Evolutionary conservation across 1,140 invertebrate species (phyloP).

Genomic region (Papilio helenus): DNA sequence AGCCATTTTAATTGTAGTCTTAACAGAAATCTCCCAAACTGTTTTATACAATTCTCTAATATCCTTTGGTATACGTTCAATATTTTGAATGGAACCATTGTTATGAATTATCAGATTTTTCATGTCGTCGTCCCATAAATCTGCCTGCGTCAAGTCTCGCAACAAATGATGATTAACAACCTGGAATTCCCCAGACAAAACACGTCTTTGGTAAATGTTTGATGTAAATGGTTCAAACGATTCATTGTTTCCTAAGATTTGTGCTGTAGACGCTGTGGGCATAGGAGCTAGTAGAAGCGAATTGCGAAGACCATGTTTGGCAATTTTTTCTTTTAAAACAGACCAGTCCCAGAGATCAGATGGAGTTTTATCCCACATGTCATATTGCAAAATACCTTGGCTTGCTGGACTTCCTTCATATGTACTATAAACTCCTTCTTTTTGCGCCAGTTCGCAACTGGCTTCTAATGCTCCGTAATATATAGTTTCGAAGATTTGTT

Average conservation of each 20-base stretch:
- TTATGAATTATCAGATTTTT: slow-evolving; percentile 96
- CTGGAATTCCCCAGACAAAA: slow-evolving; percentile 95
- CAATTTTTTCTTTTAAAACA: slow-evolving; percentile 93
- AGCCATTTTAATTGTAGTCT: slow-evolving; percentile 97
- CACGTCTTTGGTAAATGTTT: slow-evolving; percentile 97
- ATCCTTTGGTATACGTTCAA: slow-evolving; percentile 94
- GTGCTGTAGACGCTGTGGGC: slow-evolving; percentile 99
- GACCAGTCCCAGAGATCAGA: slow-evolving; percentile 96
- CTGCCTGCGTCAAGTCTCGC: slow-evolving; percentile 94
- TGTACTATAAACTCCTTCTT: slow-evolving; percentile 94
- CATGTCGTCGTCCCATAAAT: slow-evolving; percentile 98
- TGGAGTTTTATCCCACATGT: slow-evolving; percentile 98
- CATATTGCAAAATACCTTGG: slow-evolving; percentile 98
- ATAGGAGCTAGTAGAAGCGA: slow-evolving; percentile 98
- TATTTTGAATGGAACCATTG: slow-evolving; percentile 97
- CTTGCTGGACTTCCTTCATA: slow-evolving; percentile 96
- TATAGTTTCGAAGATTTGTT: slow-evolving; percentile 98
- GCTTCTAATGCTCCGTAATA: slow-evolving; percentile 98
- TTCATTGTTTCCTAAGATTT: slow-evolving; percentile 99
- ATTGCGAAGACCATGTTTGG: slow-evolving; percentile 96
- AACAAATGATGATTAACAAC: slow-evolving; percentile 98
- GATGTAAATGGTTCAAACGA: slow-evolving; percentile 99
- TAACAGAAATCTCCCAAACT: slow-evolving; percentile 99
- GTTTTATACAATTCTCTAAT: slow-evolving; percentile 98
- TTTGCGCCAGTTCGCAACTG: slow-evolving; percentile 97